These are phyloP conservation scores for Spodoptera littoralis DNA, from an alignment of 2,888 invertebrate genomes.

Conservation along the genomic window DNA sequence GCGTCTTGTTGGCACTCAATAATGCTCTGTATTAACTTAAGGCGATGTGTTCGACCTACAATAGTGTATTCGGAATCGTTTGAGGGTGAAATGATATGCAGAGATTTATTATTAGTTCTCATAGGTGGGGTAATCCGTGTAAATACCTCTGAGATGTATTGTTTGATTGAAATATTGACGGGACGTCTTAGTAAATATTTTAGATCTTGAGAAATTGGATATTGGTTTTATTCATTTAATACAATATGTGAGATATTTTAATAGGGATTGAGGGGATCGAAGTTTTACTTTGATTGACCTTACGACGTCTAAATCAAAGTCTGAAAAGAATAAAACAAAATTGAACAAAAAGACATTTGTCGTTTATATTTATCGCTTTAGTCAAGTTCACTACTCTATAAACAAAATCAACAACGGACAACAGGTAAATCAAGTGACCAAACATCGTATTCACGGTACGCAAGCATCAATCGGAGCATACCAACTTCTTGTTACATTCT, in stretches of 20 bases:
- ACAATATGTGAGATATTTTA: too few species aligned
- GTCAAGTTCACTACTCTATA: neutral
- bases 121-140: constrained; percentile 60
- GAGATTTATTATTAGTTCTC: constrained; percentile 83
- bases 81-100: constrained; percentile 87
- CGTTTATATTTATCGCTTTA: neutral
- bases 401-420: constrained; percentile 26
- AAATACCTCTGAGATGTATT: constrained; percentile 47
- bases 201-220: constrained; percentile 4
- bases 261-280: neutral
- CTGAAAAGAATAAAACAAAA: neutral
- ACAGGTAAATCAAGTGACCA: constrained; percentile 47
- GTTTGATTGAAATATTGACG: constrained; percentile 50
- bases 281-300: neutral
- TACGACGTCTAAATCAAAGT: too few species aligned
- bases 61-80: constrained; percentile 75
- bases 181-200: constrained; percentile 29
- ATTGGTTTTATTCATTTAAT: too few species aligned
- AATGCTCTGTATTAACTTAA: constrained; percentile 69
- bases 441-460: constrained; percentile 47
- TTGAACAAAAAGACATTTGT: neutral
- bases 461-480: constrained; percentile 60
- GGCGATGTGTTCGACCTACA: constrained; percentile 72
- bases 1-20: constrained; percentile 69
- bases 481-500: constrained; percentile 62